Conservation (phyloP, 1,140 invertebrate genomes). For the Brachionus rubens region DNA sequence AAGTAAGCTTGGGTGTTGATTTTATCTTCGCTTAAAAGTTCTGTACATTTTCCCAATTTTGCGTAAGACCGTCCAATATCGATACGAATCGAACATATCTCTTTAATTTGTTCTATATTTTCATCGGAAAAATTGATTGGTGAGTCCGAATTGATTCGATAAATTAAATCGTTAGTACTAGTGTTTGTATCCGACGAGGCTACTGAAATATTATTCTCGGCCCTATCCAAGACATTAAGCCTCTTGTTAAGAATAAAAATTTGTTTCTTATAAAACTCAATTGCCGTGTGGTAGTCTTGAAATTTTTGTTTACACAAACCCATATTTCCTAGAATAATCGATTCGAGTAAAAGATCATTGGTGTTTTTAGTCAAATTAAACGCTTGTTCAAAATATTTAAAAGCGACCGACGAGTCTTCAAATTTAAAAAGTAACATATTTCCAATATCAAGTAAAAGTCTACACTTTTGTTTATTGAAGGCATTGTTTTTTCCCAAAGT, state of each 20-base stretch:
- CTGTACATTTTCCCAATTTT: constrained; percentile 33
- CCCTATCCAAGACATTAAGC: not conserved
- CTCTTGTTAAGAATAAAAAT: constrained; percentile 3
- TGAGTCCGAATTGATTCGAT: constrained; percentile 27
- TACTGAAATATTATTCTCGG: not conserved
- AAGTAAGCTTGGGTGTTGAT: not conserved
- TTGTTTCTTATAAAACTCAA: constrained; percentile 38
- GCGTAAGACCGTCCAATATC: constrained; percentile 36
- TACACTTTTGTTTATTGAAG: constrained; percentile 13
- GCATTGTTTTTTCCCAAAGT: not conserved
- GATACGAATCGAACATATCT: constrained; percentile 35
- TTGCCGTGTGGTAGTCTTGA: not conserved
- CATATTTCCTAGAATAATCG: constrained; percentile 13
- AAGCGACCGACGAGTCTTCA: not conserved
- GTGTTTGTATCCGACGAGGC: not conserved
- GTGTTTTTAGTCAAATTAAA: not conserved
- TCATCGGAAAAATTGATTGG: not conserved
- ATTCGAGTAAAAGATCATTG: not conserved
- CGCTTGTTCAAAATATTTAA: constrained; percentile 10
- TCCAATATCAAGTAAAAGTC: constrained; percentile 21
- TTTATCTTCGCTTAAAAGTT: constrained; percentile 35
- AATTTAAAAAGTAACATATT: constrained; percentile 39
- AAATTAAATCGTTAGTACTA: not conserved
- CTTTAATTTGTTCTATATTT: constrained; percentile 35
- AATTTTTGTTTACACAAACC: constrained; percentile 37